Base-by-base conservation (phyloP, 2,888 invertebrate species). In the Apoda limacodes region DNA sequence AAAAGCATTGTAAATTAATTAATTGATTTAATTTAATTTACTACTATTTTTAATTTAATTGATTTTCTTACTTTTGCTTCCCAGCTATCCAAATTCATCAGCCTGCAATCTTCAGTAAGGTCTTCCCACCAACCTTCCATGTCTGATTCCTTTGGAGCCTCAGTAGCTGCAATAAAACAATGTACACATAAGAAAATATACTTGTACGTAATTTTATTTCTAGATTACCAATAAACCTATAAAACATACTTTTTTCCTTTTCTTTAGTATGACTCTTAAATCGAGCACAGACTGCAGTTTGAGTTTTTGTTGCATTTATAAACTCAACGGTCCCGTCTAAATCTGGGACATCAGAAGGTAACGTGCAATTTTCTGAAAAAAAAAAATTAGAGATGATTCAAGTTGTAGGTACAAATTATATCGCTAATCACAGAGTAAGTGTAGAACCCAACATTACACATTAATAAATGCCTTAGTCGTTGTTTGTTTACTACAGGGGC, bases 71-170 rank as follows among this genome's bases (percentile, higher is more conserved):
- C 82, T 53, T 85, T 84, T 3, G 87, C 85, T 40, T 85, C 74
- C 37, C 74, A 63, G 14, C 82, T 67, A 7, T 83, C 81, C 32
- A 88, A 69, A 38, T 86, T 82, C 86, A 90, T 87, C 20, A 90
- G 62, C 40, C 89, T 80, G 50, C 90, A 90, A 46, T 89, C 88
- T 46, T 86, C 87, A 17, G 85, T 85, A 12, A 88, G 70, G 45
- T 86, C 87, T 36, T 86, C 85, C 90, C 89, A 90, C 89, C 87
- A 87, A 32, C 83, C 84, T 48, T 85, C 85, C 61, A 85, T 72
- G 30, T 84, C 82, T 6, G 70, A 74, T 45, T 83, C 83, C 28
- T 52, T 59, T 1, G 60, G 62, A 1, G 60, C 46, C 41, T 64
- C 64, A 43, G 57, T 66, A 28, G 49, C 57, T 58, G 34, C 7